Percentiles rank a stretch among this genome's conserved stretches.
phyloP scores from a whole-genome alignment of 2,888 invertebrate genomes.

The Meliscaeva auricollis region DNA sequence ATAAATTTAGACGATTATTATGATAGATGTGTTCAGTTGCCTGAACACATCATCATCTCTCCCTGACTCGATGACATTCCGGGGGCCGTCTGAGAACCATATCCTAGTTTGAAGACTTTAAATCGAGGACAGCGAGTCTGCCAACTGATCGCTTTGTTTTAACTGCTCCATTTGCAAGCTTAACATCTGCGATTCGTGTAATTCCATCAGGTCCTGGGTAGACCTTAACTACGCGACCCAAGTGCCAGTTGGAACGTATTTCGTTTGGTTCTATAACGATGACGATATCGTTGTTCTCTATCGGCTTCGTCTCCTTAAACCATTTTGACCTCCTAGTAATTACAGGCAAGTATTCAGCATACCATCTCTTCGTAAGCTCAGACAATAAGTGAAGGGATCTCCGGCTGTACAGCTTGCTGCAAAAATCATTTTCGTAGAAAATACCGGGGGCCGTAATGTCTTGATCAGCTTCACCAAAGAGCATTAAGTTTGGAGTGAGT shows the following conservation, averaged over 20 bases:
- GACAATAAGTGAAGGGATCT: not conserved
- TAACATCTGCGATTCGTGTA: too few species aligned
- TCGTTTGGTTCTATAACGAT: not conserved
- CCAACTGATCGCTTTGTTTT: too few species aligned
- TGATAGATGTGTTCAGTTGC: too few species aligned
- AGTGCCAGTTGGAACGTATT: not conserved
- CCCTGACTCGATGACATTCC: too few species aligned
- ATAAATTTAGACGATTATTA: too few species aligned
- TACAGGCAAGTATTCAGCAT: not conserved
- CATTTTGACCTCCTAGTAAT: not conserved
- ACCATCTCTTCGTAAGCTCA: conserved; percentile 2
- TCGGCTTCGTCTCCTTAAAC: not conserved
- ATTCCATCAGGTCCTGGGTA: not conserved
- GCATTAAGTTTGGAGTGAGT: not conserved
- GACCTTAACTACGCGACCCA: not conserved
- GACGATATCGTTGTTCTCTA: not conserved
- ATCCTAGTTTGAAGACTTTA: not conserved
- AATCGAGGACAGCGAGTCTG: not conserved
- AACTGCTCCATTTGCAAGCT: too few species aligned
- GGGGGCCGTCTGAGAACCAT: too few species aligned
- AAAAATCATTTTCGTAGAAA: too few species aligned
- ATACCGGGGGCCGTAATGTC: too few species aligned
- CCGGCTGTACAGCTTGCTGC: not conserved
- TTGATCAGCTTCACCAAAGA: not conserved
- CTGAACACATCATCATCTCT: too few species aligned